phyloP scores from a whole-genome alignment of 2,888 invertebrate species.

The Drosophila buzzatii region DNA sequence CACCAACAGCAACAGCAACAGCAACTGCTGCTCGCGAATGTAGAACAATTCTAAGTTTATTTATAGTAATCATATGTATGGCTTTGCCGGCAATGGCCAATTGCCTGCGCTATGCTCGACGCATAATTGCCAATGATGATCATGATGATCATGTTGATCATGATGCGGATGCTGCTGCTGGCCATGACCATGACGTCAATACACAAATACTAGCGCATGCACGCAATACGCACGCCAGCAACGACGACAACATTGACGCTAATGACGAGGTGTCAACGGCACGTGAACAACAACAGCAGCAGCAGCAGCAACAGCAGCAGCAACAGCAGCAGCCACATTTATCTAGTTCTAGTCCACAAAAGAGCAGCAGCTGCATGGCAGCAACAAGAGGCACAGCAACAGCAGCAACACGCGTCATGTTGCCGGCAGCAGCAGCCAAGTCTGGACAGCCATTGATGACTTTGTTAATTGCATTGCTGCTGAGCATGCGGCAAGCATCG shows the following conservation, averaged over 20 bases:
- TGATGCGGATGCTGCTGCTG: conserved; percentile 25
- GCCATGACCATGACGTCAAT: conserved; percentile 70
- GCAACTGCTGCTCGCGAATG: conserved; percentile 58
- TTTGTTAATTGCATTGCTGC: conserved; percentile 82
- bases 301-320: conserved; percentile 29
- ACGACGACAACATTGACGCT: conserved; percentile 59
- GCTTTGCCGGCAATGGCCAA: conserved; percentile 66
- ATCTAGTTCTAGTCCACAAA: conserved; percentile 71
- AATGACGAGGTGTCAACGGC: conserved; percentile 82
- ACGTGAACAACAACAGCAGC: conserved; percentile 66
- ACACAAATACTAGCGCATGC: conserved; percentile 28
- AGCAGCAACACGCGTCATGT: conserved; percentile 39
- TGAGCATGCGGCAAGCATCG: conserved; percentile 78
- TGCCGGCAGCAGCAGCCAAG: conserved; percentile 50
- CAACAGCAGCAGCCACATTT: conserved; percentile 50
- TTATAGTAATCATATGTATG: conserved; percentile 78
- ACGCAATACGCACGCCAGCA: conserved; percentile 36
- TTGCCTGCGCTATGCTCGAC: conserved; percentile 52
- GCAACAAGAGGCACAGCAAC: conserved; percentile 24
- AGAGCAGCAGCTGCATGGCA: conserved; percentile 49
- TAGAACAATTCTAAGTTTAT: conserved; percentile 80
- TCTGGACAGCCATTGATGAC: conserved; percentile 77
- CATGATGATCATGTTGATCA: not conserved
- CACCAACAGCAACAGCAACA: conserved; percentile 26
- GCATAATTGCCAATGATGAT: conserved; percentile 47